Evolutionary conservation across 2,113 vertebrate genomes (phyloP).

Genomic region (Cephalopterus ornatus): DNA sequence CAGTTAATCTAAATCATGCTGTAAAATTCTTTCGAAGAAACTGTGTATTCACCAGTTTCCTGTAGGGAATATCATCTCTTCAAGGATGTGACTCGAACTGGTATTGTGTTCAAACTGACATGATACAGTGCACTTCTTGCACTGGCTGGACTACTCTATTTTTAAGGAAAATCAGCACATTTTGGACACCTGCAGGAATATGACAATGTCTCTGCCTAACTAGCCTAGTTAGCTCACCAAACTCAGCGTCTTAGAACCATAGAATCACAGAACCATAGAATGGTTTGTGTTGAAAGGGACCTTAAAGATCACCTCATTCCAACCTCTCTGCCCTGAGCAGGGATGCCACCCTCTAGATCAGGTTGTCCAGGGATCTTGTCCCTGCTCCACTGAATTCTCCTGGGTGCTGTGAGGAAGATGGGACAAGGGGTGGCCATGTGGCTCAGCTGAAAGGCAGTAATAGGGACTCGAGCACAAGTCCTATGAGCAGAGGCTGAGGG

Average conservation of each 20-base stretch:
- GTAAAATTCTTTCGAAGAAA: background rate
- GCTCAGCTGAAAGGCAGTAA: background rate
- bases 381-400: background rate
- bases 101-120: background rate
- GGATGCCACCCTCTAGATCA: too few species aligned
- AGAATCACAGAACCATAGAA: background rate
- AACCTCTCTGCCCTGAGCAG: background rate
- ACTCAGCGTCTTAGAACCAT: background rate
- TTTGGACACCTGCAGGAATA: background rate
- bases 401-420: fast-evolving
- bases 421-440: background rate
- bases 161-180: background rate
- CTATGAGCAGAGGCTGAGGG: too few species aligned
- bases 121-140: background rate
- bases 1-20: background rate
- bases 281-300: background rate
- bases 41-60: background rate
- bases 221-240: background rate
- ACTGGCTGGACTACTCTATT: background rate
- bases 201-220: background rate
- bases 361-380: background rate
- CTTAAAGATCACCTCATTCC: background rate
- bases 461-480: too few species aligned
- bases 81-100: background rate
- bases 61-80: background rate